Evolutionary conservation across 2,113 vertebrate genomes (phyloP).

Genomic region (Fulmarus glacialis): DNA sequence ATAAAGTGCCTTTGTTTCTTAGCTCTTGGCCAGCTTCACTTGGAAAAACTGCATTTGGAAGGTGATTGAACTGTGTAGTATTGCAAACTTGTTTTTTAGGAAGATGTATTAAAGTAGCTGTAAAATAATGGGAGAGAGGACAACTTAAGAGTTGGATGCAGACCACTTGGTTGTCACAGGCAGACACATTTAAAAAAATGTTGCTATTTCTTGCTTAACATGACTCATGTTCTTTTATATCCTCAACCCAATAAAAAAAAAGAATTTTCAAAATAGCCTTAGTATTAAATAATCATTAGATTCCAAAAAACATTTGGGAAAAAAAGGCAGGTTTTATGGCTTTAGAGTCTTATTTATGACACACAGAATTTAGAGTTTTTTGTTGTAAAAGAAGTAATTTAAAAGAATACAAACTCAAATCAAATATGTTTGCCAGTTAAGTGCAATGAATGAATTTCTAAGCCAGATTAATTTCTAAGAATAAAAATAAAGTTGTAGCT

Average conservation of each 20-base stretch:
- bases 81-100: neutral
- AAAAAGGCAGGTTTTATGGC: neutral
- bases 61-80: neutral
- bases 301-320: constrained; percentile 5
- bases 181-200: neutral
- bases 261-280: constrained; percentile 14
- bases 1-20: neutral
- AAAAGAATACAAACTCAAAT: neutral
- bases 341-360: neutral
- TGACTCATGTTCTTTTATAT: neutral
- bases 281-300: neutral
- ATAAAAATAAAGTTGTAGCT: neutral
- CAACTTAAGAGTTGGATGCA: neutral
- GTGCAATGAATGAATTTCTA: no score
- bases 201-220: neutral
- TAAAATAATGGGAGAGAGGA: neutral
- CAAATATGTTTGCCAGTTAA: neutral
- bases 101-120: neutral
- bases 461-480: neutral
- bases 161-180: neutral
- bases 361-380: neutral
- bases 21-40: neutral
- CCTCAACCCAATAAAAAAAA: neutral
- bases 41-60: neutral
- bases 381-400: neutral